Evolutionary conservation across 2,113 vertebrate genomes (phyloP).

Genomic region (Setophaga coronata): DNA sequence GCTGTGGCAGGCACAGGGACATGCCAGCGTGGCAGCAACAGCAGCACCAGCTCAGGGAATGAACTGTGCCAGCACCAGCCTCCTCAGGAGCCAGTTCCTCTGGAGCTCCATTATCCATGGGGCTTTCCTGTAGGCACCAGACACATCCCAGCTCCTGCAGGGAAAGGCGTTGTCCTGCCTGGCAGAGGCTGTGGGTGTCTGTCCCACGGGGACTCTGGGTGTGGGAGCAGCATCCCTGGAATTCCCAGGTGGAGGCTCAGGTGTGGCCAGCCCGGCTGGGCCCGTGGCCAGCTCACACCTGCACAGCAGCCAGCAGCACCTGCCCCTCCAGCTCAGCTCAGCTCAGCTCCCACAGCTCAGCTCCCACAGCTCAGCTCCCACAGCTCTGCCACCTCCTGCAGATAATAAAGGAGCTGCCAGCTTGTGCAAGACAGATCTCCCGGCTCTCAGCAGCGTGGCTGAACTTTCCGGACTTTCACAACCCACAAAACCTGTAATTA

Average conservation of each 20-base stretch:
- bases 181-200: background rate
- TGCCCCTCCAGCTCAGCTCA: fast-evolving
- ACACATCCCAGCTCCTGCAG: background rate
- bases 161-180: background rate
- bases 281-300: background rate
- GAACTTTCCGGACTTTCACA: constrained; percentile 18
- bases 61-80: too few relatives aligned
- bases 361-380: background rate
- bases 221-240: background rate
- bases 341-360: background rate
- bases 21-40: too few relatives aligned
- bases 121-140: background rate
- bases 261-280: background rate
- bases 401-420: background rate
- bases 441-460: background rate
- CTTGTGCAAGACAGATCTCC: background rate
- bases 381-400: background rate
- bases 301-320: background rate
- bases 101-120: fast-evolving
- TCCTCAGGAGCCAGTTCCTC: background rate
- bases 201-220: fast-evolving
- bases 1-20: too few relatives aligned
- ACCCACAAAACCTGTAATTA: background rate
- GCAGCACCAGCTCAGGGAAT: too few relatives aligned
- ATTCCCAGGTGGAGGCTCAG: background rate